phyloP scores from a whole-genome alignment of 2,113 vertebrate species.

The Cyphotilapia sp. region DNA sequence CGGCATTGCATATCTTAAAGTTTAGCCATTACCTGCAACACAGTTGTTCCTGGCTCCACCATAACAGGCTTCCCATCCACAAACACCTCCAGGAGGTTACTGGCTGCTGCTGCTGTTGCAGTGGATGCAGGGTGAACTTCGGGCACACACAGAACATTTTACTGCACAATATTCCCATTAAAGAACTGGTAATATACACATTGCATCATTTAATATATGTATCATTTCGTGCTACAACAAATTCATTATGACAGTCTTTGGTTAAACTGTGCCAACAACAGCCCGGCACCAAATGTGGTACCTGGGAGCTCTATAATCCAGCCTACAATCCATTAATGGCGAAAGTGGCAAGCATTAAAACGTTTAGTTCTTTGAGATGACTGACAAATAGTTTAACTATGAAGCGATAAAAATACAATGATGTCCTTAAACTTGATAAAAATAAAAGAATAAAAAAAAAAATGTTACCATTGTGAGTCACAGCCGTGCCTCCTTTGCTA shows the following conservation, averaged over 20 bases:
- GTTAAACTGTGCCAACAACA: not conserved
- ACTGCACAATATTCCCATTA: not conserved
- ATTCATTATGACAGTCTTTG: not conserved
- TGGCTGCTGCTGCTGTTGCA: slow-evolving; percentile 67
- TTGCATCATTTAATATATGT: not conserved
- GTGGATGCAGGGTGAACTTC: slow-evolving; percentile 71
- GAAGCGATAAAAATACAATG: not conserved
- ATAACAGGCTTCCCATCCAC: slow-evolving; percentile 84
- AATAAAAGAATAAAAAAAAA: accelerated
- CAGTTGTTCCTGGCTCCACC: slow-evolving; percentile 91
- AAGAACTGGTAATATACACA: not conserved
- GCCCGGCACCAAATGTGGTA: not conserved
- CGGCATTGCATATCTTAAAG: not conserved
- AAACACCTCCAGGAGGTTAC: slow-evolving; percentile 88
- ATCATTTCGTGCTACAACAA: not conserved
- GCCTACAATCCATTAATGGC: slow-evolving; percentile 16
- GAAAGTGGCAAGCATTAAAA: not conserved
- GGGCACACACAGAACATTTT: not conserved
- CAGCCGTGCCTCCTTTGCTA: slow-evolving; percentile 51
- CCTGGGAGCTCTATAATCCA: slow-evolving; percentile 39
- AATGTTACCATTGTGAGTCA: slow-evolving; percentile 72
- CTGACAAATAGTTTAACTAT: not conserved
- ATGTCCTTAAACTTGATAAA: not conserved
- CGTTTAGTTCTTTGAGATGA: not conserved
- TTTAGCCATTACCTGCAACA: slow-evolving; percentile 79